These are phyloP conservation scores for Anseranas semipalmata DNA, from an alignment of 2,113 vertebrate genomes.

Conservation along the genomic window DNA sequence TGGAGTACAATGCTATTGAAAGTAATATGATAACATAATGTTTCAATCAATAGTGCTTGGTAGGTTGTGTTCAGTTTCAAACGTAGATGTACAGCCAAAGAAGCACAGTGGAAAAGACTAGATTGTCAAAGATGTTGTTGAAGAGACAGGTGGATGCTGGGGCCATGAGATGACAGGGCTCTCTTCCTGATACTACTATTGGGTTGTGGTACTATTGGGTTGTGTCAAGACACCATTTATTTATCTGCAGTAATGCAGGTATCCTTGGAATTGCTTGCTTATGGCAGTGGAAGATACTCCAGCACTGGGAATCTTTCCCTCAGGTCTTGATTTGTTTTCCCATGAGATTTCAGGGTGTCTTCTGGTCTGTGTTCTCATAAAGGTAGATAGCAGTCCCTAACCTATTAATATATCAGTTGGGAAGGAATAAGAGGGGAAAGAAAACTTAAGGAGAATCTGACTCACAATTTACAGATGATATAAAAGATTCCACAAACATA, in stretches of 20 bases:
- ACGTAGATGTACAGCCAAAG: neutral
- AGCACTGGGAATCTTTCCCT: neutral
- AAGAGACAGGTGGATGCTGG: neutral
- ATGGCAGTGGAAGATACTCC: neutral
- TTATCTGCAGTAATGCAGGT: neutral
- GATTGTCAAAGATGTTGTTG: neutral
- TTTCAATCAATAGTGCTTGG: slow-evolving; percentile 31
- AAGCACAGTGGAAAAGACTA: neutral
- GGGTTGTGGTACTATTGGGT: neutral
- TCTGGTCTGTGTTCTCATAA: neutral
- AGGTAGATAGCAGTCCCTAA: neutral
- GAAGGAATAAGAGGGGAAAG: neutral
- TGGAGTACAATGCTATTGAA: neutral
- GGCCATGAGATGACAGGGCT: rapidly evolving
- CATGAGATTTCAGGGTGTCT: neutral
- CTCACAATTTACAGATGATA: neutral
- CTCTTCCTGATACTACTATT: neutral
- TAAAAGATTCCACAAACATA: neutral
- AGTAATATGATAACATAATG: slow-evolving; percentile 35
- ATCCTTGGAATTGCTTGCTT: neutral
- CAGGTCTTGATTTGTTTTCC: neutral
- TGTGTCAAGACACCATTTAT: neutral
- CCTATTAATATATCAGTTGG: neutral
- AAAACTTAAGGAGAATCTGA: neutral
- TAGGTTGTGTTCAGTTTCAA: neutral